Evolutionary conservation across 2,888 invertebrate species (phyloP), one percentile per base, ranked within the genome.

Genomic region (Nomada fucata): DNA sequence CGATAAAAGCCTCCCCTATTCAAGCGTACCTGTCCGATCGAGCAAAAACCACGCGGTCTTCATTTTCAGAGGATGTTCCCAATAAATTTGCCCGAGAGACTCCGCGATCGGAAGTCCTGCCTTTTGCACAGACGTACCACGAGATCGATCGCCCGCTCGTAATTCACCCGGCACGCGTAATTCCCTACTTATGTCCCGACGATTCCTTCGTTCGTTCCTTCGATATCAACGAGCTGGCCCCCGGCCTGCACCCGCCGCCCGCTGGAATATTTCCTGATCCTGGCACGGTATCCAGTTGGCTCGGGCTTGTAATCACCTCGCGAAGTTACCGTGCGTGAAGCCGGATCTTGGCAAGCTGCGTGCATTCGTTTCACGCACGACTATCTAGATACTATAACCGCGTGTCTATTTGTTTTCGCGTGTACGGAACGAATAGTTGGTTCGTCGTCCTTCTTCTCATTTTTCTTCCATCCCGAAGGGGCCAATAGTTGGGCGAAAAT

Each of bases 271-370:
- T 74, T 67, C 80, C 80, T 74, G 88, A 89, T 90, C 87, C 91
- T 92, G 91, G 91, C 91, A 90, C 87, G 76, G 86, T 74, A 86
- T 90, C 87, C 89, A 89, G 82, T 91, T 92, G 92, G 92, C 92
- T 91, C 90, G 65, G 72, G 67, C 84, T 77, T 83, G 89, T 91
- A 92, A 92, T 92, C 92, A 90, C 87, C 88, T 79, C 84, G 88
- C 84, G 78, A 81, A 78, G 89, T 89, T 90, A 88, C 89, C 88
- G 88, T 89, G 89, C 89, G 90, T 90, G 89, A 89, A 89, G 89
- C 76, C 83, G 84, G 79, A 88, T 90, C 88, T 91, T 91, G 90
- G 90, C 90, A 90, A 64, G 61, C 70, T 64, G 76, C 72, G 83
- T 81, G 87, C 86, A 88, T 88, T 88, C 79, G 85, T 88, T 88